Conservation (phyloP, 2,888 invertebrate species). For the Steinernema carpocapsae region DNA sequence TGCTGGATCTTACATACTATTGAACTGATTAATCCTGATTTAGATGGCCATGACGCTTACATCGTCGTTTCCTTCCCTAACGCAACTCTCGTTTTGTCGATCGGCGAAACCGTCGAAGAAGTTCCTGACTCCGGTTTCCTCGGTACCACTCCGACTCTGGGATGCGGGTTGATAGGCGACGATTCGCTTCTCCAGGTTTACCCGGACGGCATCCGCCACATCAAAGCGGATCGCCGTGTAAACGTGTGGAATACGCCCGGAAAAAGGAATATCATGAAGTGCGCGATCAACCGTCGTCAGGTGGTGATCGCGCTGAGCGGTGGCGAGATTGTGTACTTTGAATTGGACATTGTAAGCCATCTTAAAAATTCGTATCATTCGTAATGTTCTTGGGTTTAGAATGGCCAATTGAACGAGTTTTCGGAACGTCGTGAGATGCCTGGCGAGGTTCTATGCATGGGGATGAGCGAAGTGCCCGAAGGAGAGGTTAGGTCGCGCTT, state of each 20-base stretch:
- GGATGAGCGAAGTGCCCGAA: conserved; percentile 88
- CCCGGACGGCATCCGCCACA: conserved; percentile 97
- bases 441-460: conserved; percentile 97
- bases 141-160: conserved; percentile 96
- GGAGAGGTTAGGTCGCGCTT: conserved; percentile 80
- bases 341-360: conserved; percentile 92
- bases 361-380: not conserved
- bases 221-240: conserved; percentile 93
- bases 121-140: conserved; percentile 98
- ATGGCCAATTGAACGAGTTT: conserved; percentile 96
- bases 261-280: conserved; percentile 93
- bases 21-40: conserved; percentile 25
- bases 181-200: conserved; percentile 97
- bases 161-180: conserved; percentile 94
- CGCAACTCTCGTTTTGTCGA: conserved; percentile 96
- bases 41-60: conserved; percentile 98
- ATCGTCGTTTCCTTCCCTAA: conserved; percentile 99
- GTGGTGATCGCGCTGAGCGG: conserved; percentile 96
- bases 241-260: conserved; percentile 99
- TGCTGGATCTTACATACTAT: not conserved
- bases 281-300: conserved; percentile 96
- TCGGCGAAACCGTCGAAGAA: conserved; percentile 99
- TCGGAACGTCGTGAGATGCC: conserved; percentile 95
- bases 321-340: conserved; percentile 92
- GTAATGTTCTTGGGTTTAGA: conserved; percentile 74